phyloP scores from a whole-genome alignment of 2,113 vertebrate species.

The Carassius auratus region DNA sequence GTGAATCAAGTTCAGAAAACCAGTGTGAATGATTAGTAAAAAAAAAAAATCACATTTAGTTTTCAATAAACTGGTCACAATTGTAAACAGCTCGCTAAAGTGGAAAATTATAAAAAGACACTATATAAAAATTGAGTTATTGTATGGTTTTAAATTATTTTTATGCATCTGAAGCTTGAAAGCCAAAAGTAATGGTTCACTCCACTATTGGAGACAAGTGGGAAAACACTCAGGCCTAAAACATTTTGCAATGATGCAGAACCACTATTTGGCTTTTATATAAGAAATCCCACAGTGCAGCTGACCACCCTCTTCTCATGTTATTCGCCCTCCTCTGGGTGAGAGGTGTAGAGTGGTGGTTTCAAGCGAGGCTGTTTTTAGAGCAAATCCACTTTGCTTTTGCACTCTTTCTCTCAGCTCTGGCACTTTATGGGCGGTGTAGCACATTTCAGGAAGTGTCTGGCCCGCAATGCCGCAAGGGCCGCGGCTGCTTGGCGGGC shows the following conservation, averaged over 20 bases:
- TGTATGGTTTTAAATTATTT: too few species aligned
- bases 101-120: not conserved
- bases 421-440: constrained; percentile 65
- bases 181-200: not conserved
- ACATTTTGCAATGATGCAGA: constrained; percentile 35
- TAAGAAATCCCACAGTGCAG: not conserved
- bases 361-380: constrained; percentile 19
- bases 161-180: too few species aligned
- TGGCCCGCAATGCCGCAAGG: constrained; percentile 67
- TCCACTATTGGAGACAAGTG: not conserved
- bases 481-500: constrained; percentile 60
- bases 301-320: constrained; percentile 19
- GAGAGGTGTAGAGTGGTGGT: too few species aligned
- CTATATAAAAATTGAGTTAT: not conserved
- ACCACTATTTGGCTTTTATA: constrained; percentile 21
- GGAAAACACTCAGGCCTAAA: not conserved
- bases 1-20: not conserved
- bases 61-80: not conserved
- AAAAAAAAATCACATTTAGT: not conserved
- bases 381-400: constrained; percentile 29
- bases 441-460: constrained; percentile 73
- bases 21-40: not conserved
- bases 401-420: constrained; percentile 50
- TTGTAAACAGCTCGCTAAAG: not conserved
- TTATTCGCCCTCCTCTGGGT: not conserved